Percentiles rank a stretch among this genome's conserved stretches.
These are phyloP conservation scores for Vanessa tameamea DNA, from an alignment of 1,140 invertebrate species.

Conservation along the genomic window DNA sequence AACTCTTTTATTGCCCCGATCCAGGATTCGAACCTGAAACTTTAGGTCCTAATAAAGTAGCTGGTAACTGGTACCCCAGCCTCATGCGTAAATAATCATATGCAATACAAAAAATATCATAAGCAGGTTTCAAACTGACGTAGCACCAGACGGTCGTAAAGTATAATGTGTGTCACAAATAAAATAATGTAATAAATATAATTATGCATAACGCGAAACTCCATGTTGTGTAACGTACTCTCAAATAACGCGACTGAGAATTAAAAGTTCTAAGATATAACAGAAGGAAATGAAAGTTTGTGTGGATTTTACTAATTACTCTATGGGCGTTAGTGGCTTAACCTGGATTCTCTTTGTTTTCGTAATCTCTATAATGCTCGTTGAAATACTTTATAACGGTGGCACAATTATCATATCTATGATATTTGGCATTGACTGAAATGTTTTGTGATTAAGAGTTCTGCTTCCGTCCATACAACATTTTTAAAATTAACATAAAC, in stretches of 20 bases:
- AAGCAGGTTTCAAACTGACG: not conserved
- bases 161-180: conserved; percentile 10
- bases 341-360: not conserved
- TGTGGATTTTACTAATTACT: conserved; percentile 20
- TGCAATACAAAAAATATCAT: no score
- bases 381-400: not conserved
- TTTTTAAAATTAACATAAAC: no score
- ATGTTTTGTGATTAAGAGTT: not conserved
- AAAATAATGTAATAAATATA: conserved; percentile 18
- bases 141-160: not conserved
- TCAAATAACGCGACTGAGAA: conserved; percentile 2
- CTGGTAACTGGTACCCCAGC: no score
- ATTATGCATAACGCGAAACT: conserved; percentile 5
- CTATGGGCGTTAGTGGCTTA: not conserved
- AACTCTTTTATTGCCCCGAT: no score
- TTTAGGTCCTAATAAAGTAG: no score
- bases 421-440: not conserved
- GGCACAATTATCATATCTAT: not conserved
- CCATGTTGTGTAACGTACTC: conserved; percentile 4
- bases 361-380: not conserved
- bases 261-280: conserved; percentile 24
- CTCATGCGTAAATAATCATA: no score
- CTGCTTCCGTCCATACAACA: not conserved
- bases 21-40: no score
- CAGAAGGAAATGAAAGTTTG: conserved; percentile 12